These are phyloP conservation scores for Drosophila paramelanica DNA, from an alignment of 2,888 invertebrate species.

Conservation along the genomic window DNA sequence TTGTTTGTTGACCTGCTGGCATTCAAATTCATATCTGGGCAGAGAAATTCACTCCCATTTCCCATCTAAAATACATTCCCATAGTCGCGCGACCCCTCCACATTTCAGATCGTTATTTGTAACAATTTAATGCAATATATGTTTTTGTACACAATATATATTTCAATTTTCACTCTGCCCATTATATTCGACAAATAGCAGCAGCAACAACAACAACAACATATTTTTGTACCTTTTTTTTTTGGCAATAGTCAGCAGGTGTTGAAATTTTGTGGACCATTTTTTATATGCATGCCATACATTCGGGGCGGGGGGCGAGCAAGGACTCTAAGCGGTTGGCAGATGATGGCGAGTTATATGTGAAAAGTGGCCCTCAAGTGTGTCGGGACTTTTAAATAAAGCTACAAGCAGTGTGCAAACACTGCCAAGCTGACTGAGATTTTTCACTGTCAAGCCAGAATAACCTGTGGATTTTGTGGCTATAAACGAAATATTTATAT, in stretches of 20 bases:
- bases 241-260: conserved; percentile 50
- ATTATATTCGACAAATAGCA: conserved; percentile 30
- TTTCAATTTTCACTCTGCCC: conserved; percentile 32
- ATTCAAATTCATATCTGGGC: conserved; percentile 56
- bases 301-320: not conserved
- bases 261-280: conserved; percentile 55
- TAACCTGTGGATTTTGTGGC: not conserved
- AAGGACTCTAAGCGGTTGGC: conserved; percentile 33
- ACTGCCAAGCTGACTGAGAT: not conserved
- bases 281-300: conserved; percentile 34
- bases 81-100: conserved; percentile 1
- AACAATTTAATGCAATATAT: conserved; percentile 50
- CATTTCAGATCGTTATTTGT: conserved; percentile 37
- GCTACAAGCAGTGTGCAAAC: conserved; percentile 2
- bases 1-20: conserved; percentile 64
- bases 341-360: conserved; percentile 52
- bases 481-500: not conserved
- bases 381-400: conserved; percentile 34
- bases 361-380: conserved; percentile 51
- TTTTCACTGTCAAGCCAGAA: too few relatives aligned
- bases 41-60: not conserved
- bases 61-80: conserved; percentile 30
- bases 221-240: conserved; percentile 40
- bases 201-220: conserved; percentile 7
- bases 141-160: conserved; percentile 13